Conservation (phyloP, 2,888 invertebrate species). For the Neuroscelio doddi region DNA sequence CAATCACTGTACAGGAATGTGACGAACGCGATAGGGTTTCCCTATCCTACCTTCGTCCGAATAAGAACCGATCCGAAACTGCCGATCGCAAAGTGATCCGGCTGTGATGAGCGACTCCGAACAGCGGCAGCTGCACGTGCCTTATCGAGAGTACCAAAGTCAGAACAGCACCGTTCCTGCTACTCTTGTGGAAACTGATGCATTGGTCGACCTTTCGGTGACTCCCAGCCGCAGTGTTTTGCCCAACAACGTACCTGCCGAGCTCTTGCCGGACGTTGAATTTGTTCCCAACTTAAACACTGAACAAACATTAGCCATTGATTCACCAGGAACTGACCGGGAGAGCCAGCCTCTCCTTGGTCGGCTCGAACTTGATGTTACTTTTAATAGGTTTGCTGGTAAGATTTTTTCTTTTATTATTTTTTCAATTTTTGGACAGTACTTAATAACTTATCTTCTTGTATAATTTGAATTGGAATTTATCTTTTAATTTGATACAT, state of each 20-base stretch:
- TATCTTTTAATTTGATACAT: too few species aligned
- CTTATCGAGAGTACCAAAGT: constrained; percentile 70
- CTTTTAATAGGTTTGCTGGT: constrained; percentile 93
- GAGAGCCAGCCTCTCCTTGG: constrained; percentile 96
- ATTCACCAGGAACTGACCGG: constrained; percentile 87
- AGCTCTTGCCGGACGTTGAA: constrained; percentile 82
- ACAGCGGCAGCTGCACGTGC: constrained; percentile 71
- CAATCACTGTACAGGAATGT: constrained; percentile 3
- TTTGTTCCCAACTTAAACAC: constrained; percentile 74
- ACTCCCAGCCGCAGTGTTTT: constrained; percentile 45
- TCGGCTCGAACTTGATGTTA: constrained; percentile 82
- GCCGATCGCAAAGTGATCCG: constrained; percentile 49
- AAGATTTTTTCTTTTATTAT: constrained; percentile 38
- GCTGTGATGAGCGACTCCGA: constrained; percentile 71
- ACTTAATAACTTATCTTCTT: constrained; percentile 1
- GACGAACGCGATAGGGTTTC: constrained; percentile 36
- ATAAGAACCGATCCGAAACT: constrained; percentile 33
- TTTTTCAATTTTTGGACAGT: constrained; percentile 1
- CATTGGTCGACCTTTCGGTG: constrained; percentile 66
- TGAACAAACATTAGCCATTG: constrained; percentile 82
- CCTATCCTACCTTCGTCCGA: constrained; percentile 18
- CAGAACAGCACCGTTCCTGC: constrained; percentile 63
- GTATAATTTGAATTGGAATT: neutral
- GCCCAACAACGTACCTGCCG: constrained; percentile 53
- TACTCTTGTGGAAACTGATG: constrained; percentile 64